A percentile compares a stretch with the other conserved stretches of the same genome.
phyloP scores from a whole-genome alignment of 2,888 invertebrate species.

The Lasioglossum malachurum region DNA sequence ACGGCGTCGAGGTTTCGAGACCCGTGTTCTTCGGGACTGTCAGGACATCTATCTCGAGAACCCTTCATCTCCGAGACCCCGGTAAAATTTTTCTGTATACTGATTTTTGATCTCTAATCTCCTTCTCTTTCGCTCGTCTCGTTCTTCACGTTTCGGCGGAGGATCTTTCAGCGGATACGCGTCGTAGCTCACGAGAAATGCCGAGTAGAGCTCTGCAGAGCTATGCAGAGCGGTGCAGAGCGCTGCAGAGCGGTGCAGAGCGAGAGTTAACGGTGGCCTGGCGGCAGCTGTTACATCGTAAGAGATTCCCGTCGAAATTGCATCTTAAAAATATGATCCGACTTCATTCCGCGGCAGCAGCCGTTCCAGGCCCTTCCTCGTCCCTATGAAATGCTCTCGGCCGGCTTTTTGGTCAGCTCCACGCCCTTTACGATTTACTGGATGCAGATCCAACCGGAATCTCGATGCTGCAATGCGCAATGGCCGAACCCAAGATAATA shows the following conservation, averaged over 20 bases:
- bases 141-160: constrained; percentile 50
- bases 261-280: constrained; percentile 57
- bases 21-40: background rate
- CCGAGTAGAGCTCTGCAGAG: background rate
- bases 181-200: constrained; percentile 57
- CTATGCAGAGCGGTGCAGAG: background rate
- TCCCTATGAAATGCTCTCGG: background rate
- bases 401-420: background rate
- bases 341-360: constrained; percentile 75
- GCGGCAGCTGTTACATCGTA: constrained; percentile 75
- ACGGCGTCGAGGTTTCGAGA: background rate
- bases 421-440: background rate
- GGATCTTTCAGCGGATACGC: constrained; percentile 58
- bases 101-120: background rate
- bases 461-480: background rate
- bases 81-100: background rate
- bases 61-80: background rate
- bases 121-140: background rate
- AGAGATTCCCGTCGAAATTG: constrained; percentile 82
- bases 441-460: background rate
- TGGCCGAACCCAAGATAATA: background rate
- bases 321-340: constrained; percentile 83
- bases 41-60: background rate
- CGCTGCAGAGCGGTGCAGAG: constrained; percentile 37
- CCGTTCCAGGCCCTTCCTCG: constrained; percentile 51